phyloP scores from a whole-genome alignment of 23 tunicate species.

The Ciona savignyi region DNA sequence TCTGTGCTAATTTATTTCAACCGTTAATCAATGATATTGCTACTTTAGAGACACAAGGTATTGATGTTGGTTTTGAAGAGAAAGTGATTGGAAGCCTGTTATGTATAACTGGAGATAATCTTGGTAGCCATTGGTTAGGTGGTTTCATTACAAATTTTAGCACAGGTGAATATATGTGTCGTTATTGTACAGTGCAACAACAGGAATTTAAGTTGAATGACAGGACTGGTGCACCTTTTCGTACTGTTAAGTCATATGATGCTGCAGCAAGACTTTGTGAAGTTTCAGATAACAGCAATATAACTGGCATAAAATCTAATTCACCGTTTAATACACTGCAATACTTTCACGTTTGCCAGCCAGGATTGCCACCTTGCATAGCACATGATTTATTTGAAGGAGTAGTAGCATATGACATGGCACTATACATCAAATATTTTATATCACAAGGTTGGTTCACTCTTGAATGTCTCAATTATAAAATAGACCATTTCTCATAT shows the following conservation, averaged over 20 bases:
- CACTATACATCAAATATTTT: slow-evolving; percentile 27
- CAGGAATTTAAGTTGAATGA: background rate
- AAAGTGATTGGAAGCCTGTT: no score
- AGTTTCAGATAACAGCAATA: background rate
- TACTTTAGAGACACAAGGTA: no score
- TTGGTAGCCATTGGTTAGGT: slow-evolving; percentile 31
- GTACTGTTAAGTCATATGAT: slow-evolving; percentile 7
- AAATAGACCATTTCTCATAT: slow-evolving; percentile 17
- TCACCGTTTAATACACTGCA: slow-evolving; percentile 26
- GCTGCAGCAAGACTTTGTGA: background rate
- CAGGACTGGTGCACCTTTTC: background rate
- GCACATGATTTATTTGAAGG: slow-evolving; percentile 50
- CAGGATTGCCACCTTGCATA: slow-evolving; percentile 51
- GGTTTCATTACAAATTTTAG: slow-evolving; percentile 37
- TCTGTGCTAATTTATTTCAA: no score
- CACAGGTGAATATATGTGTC: slow-evolving; percentile 12
- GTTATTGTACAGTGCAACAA: slow-evolving; percentile 11
- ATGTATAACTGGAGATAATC: no score
- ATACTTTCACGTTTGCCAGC: slow-evolving; percentile 28
- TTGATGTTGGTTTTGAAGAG: no score
- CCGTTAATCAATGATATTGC: no score
- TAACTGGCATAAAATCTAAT: slow-evolving; percentile 9
- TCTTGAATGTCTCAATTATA: slow-evolving; percentile 11
- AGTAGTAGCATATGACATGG: slow-evolving; percentile 28
- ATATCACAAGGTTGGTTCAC: slow-evolving; percentile 19